Evolutionary conservation across 2,797 vertebrate genomes (phyloP), one percentile per base, ranked within the genome.

Genomic region (Arremon brunneinucha): DNA sequence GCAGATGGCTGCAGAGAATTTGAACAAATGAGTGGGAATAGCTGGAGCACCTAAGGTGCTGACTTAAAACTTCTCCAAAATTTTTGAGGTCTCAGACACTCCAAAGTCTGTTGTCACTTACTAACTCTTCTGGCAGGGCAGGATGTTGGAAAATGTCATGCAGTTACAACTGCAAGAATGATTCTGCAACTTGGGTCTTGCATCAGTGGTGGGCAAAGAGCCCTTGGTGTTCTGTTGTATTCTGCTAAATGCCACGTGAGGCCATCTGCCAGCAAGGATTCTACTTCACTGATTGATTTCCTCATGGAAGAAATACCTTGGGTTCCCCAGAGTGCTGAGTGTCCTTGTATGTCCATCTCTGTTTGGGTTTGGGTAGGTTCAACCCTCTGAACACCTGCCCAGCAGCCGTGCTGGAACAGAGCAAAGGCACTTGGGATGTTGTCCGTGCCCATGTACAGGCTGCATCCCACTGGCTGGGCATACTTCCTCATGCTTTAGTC

Each of bases 21-120:
- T 11, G 14, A 75, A 46, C 39, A 76, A 85, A 82, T 9, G 74
- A 59, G 50, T 63, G 37, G 55, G 65, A 82, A 68, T 87, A 87
- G 75, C 71, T 93, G 83, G 56, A 86, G 72, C 41, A 50, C 1
- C 3, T 60, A 49, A 0, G 1, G 30, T 60, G 64, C 64, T 72
- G 87, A 71, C 30, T 85, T 94, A 52, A 81, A 85, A 46, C 76
- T 93, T 94, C 30, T n/a, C 22, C 30, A 21, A 32, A 84, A 64
- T 60, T 84, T 93, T 87, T 64, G 67, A 87, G 23, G 18, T 71
- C 56, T 90, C 2, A 4, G 47, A 22, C 19, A 35, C 56, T 74
- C 28, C 7, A 1, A 35, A 37, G n/a, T 69, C 46, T 94, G 13
- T 71, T 69, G 57, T 78, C 6, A 11, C 68, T 93, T n/a, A 19